A percentile compares a stretch with the other conserved stretches of the same genome.
These are phyloP conservation scores for Oreohelix idahoensis DNA, from an alignment of 1,140 invertebrate genomes.

Conservation along the genomic window DNA sequence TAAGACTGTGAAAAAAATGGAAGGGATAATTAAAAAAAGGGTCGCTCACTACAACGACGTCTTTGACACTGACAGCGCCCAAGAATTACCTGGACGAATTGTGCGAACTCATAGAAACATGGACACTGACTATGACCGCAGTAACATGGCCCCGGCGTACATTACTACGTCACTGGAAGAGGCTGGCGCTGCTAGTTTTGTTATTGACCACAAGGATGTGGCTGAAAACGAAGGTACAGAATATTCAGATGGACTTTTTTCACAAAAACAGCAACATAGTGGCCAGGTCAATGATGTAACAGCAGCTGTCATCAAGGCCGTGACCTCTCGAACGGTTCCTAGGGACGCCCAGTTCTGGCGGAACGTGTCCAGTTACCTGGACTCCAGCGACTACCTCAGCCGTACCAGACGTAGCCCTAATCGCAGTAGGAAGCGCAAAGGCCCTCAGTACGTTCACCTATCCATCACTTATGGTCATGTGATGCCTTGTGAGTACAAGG, in stretches of 20 bases:
- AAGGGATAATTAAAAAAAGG: not conserved
- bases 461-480: constrained; percentile 47
- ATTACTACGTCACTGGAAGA: not conserved
- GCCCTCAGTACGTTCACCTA: not conserved
- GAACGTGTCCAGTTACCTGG: not conserved
- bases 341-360: constrained; percentile 6
- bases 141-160: not conserved
- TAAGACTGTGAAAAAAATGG: not conserved
- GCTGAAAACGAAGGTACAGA: not conserved
- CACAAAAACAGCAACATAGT: too few relatives aligned
- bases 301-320: not conserved
- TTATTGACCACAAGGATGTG: not conserved
- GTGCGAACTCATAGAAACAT: too few relatives aligned
- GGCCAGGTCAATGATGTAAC: not conserved
- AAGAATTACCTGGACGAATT: not conserved
- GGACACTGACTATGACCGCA: too few relatives aligned
- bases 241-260: too few relatives aligned
- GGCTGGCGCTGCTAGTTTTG: not conserved
- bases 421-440: not conserved
- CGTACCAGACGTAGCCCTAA: not conserved
- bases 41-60: not conserved
- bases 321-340: not conserved
- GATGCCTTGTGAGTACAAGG: constrained; percentile 44
- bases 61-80: too few relatives aligned
- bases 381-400: constrained; percentile 1